A percentile compares a stretch with the other conserved stretches of the same genome.
These are phyloP conservation scores for Prietella phreatophila DNA, from an alignment of 2,113 vertebrate genomes.

Conservation along the genomic window DNA sequence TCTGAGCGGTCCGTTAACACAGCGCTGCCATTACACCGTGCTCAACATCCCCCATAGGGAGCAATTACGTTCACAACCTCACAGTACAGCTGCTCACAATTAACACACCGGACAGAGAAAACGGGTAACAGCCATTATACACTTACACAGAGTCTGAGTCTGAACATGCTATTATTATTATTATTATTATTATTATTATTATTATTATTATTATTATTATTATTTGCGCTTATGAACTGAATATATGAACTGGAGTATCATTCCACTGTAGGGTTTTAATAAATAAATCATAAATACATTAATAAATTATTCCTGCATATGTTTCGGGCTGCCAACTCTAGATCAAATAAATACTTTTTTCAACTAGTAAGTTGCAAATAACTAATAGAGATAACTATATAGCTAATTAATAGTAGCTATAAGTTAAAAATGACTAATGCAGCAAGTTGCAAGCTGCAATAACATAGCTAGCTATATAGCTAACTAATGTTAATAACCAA, in stretches of 20 bases:
- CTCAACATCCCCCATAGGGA: neutral
- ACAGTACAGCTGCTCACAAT: neutral
- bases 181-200: neutral
- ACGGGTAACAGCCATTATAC: neutral
- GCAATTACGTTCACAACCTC: neutral
- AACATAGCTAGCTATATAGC: too few relatives aligned
- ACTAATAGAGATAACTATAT: neutral
- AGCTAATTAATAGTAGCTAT: neutral
- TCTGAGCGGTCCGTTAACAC: constrained; percentile 1
- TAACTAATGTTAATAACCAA: too few relatives aligned
- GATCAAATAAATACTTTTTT: neutral
- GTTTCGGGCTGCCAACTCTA: too few relatives aligned
- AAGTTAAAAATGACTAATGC: too few relatives aligned
- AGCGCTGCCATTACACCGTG: constrained; percentile 8
- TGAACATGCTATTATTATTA: neutral
- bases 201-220: neutral
- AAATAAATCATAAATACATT: neutral
- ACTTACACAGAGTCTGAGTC: neutral
- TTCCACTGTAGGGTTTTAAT: neutral
- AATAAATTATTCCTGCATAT: neutral
- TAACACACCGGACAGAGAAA: neutral
- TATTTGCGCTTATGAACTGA: neutral
- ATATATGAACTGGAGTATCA: neutral
- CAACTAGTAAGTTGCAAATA: neutral
- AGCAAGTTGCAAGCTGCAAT: too few relatives aligned